A percentile compares a stretch with the other conserved stretches of the same genome.
Conservation (phyloP, 2,888 invertebrate species). For the Thereva nobilitata region DNA sequence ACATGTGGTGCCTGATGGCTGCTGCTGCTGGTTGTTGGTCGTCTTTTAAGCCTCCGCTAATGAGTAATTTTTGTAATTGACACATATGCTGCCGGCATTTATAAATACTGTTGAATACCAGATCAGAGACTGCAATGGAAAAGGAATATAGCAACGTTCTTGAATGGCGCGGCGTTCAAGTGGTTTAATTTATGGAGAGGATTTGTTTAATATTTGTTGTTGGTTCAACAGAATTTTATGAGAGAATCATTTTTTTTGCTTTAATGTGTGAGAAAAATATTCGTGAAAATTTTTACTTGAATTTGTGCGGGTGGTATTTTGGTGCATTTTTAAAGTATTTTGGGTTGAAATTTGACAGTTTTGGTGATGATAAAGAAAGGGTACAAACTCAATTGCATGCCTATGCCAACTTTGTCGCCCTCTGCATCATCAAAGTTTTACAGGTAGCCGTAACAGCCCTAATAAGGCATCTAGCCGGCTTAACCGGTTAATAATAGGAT, state of each 20-base stretch:
- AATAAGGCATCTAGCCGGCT: too few relatives aligned
- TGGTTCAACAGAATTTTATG: too few relatives aligned
- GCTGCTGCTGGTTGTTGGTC: conserved; percentile 3
- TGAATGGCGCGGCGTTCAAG: conserved; percentile 8
- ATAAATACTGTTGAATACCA: conserved; percentile 28
- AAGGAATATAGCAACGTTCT: not conserved
- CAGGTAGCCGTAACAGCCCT: too few relatives aligned
- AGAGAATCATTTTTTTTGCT: too few relatives aligned
- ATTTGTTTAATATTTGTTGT: conserved; percentile 11
- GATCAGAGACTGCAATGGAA: conserved; percentile 14
- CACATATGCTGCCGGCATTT: conserved; percentile 38
- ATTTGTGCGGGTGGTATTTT: not conserved
- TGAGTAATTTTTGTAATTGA: conserved; percentile 41
- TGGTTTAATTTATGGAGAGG: conserved; percentile 18
- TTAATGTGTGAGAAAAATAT: not conserved
- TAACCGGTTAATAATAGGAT: too few relatives aligned
- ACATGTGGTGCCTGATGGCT: conserved; percentile 29
- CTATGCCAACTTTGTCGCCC: too few relatives aligned
- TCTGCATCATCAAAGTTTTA: too few relatives aligned
- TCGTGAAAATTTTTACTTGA: not conserved
- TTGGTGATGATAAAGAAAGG: too few relatives aligned
- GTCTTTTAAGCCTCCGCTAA: conserved; percentile 30
- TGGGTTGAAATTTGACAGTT: too few relatives aligned
- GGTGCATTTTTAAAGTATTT: too few relatives aligned
- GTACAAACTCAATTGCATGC: too few relatives aligned